phyloP scores from a whole-genome alignment of 92 coral and sea anemone genomes.

The Porites lobata region DNA sequence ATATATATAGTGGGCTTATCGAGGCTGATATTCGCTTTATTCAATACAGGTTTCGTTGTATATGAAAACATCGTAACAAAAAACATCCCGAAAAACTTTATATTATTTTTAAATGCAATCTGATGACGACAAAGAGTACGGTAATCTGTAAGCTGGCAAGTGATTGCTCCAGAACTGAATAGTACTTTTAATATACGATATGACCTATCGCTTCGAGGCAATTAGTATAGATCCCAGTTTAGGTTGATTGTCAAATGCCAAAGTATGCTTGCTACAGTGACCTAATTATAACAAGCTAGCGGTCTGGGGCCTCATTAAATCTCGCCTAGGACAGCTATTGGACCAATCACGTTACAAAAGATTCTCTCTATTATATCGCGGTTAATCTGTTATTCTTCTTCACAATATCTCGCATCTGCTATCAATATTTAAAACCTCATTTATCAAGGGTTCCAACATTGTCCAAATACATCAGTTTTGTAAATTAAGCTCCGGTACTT shows the following conservation, averaged over 20 bases:
- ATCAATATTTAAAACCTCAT: slow-evolving; percentile 11
- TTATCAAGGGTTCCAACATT: neutral
- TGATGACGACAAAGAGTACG: no score
- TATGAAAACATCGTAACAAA: no score
- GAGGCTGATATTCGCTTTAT: no score
- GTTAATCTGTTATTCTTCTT: neutral
- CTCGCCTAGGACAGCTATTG: neutral
- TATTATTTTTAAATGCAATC: no score
- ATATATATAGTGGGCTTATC: no score
- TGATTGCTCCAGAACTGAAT: neutral
- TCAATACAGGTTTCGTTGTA: no score
- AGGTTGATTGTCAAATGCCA: neutral
- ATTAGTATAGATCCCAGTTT: neutral
- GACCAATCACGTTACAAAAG: neutral
- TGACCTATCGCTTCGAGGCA: no score
- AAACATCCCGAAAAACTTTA: no score
- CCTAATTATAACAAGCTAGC: neutral
- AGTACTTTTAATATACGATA: neutral
- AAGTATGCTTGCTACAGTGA: neutral
- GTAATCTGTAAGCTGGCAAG: no score
- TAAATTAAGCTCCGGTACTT: no score
- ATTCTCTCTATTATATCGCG: slow-evolving; percentile 8
- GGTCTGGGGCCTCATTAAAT: slow-evolving; percentile 11
- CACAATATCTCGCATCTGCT: neutral
- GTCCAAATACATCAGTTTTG: no score